phyloP scores from a whole-genome alignment of 2,113 vertebrate species.

The Apeltes quadracus region DNA sequence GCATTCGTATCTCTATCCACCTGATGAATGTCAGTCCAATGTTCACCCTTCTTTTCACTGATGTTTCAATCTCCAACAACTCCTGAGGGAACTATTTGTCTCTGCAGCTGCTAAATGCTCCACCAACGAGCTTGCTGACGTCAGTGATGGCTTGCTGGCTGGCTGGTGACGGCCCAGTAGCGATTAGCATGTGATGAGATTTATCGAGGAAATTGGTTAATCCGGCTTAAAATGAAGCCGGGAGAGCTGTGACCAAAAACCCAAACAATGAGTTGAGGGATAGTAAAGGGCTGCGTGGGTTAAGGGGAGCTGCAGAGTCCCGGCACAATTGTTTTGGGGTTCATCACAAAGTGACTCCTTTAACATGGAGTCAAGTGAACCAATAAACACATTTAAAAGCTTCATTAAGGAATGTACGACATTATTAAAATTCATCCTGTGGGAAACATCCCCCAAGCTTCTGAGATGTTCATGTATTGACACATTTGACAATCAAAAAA shows the following conservation, averaged over 20 bases:
- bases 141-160: neutral
- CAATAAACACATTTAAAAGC: neutral
- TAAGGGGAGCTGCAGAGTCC: neutral
- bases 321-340: neutral
- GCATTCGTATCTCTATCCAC: neutral
- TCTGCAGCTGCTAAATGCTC: neutral
- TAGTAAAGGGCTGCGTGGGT: neutral
- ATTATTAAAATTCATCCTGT: neutral
- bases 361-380: neutral
- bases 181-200: too few species aligned
- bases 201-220: neutral
- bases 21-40: neutral
- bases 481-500: neutral
- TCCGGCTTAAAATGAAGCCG: neutral
- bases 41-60: neutral
- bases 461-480: neutral
- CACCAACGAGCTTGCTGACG: neutral
- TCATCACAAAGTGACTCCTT: neutral
- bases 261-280: neutral
- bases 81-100: neutral
- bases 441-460: neutral
- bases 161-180: neutral
- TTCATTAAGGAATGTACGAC: neutral
- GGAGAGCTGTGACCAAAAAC: neutral
- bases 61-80: neutral